A percentile compares a stretch with the other conserved stretches of the same genome.
These are phyloP conservation scores for Sebastes vulpes DNA, from an alignment of 2,797 vertebrate genomes.

Conservation along the genomic window DNA sequence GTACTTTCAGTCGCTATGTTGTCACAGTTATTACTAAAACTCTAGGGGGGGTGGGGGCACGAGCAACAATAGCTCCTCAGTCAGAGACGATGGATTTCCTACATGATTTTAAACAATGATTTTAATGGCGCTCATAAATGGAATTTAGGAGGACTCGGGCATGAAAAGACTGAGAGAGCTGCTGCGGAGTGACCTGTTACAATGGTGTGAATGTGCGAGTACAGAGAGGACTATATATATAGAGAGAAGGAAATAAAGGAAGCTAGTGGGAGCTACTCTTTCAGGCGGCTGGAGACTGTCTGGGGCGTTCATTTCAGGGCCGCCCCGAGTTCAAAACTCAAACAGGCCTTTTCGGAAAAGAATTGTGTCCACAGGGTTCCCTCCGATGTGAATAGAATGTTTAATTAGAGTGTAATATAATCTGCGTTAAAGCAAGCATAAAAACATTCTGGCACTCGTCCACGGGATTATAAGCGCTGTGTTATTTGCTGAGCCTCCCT, in stretches of 20 bases:
- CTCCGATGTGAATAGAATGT: slow-evolving; percentile 84
- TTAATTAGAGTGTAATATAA: slow-evolving; percentile 92
- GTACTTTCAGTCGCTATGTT: slow-evolving; percentile 45
- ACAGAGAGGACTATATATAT: slow-evolving; percentile 58
- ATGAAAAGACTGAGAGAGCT: slow-evolving; percentile 66
- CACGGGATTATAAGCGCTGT: slow-evolving; percentile 84
- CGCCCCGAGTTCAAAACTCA: slow-evolving; percentile 86
- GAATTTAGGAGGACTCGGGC: slow-evolving; percentile 72
- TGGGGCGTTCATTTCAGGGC: slow-evolving; percentile 80
- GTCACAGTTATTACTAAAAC: slow-evolving; percentile 76
- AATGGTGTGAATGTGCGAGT: slow-evolving; percentile 67
- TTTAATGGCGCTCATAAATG: slow-evolving; percentile 80
- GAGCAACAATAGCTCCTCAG: slow-evolving; percentile 59
- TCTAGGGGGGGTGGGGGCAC: slow-evolving; percentile 14
- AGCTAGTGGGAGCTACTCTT: slow-evolving; percentile 74
- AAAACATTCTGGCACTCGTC: slow-evolving; percentile 87
- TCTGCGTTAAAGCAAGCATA: slow-evolving; percentile 89
- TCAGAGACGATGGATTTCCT: slow-evolving; percentile 73
- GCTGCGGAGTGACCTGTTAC: slow-evolving; percentile 50
- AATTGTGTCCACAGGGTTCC: slow-evolving; percentile 85
- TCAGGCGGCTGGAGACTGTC: slow-evolving; percentile 83
- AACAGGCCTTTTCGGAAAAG: slow-evolving; percentile 84
- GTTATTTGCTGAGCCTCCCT: slow-evolving; percentile 79
- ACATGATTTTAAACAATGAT: slow-evolving; percentile 83
- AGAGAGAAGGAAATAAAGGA: slow-evolving; percentile 54